Conservation (phyloP, 2,113 vertebrate species). For the Pycnonotus jocosus region DNA sequence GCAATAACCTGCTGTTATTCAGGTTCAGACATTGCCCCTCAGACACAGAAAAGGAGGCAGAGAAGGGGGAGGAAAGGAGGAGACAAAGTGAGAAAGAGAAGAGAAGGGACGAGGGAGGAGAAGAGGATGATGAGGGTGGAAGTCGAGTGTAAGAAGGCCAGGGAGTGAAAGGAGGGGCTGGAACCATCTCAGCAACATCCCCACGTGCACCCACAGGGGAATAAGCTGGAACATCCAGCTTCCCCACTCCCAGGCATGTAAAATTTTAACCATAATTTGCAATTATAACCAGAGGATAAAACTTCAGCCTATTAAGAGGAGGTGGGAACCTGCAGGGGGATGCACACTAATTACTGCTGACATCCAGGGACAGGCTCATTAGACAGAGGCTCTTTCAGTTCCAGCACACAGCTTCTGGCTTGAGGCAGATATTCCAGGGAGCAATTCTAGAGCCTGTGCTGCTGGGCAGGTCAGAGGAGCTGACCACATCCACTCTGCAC, state of each 20-base stretch:
- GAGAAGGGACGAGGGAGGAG: too few species aligned
- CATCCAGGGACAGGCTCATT: neutral
- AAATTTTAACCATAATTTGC: neutral
- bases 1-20: neutral
- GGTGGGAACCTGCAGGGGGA: neutral
- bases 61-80: neutral
- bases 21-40: neutral
- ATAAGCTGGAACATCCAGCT: neutral
- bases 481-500: neutral
- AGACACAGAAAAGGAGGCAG: neutral
- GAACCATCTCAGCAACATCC: accelerated
- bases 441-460: neutral
- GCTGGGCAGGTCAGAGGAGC: neutral
- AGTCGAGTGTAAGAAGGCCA: neutral
- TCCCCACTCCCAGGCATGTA: neutral
- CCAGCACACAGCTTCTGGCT: neutral
- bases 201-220: neutral
- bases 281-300: constrained; percentile 8
- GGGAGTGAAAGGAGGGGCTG: neutral
- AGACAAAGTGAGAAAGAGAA: neutral
- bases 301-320: neutral
- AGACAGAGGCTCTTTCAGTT: neutral
- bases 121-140: neutral
- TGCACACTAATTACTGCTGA: constrained; percentile 25
- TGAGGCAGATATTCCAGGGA: neutral